Evolutionary conservation across 2,888 invertebrate species (phyloP).

Genomic region (Chironomus tentans): DNA sequence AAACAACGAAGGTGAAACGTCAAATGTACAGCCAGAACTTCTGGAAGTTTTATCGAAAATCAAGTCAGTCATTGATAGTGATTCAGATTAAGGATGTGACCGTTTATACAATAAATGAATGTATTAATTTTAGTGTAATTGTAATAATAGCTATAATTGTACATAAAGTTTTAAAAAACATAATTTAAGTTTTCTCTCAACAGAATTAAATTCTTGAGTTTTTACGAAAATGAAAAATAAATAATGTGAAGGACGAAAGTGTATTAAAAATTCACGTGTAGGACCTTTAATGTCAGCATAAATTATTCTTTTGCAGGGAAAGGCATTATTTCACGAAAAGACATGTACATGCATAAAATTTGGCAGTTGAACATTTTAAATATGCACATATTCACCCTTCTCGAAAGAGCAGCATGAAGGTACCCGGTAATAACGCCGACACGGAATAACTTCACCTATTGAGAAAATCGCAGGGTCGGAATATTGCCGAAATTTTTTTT

Average conservation of each 20-base stretch:
- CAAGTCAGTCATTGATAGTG: conserved; percentile 1
- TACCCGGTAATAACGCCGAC: no score
- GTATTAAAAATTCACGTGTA: no score
- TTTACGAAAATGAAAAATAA: neutral
- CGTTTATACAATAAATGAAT: neutral
- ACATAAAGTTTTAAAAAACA: neutral
- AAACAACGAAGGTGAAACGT: neutral
- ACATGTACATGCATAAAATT: no score
- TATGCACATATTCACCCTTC: no score
- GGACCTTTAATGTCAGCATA: no score
- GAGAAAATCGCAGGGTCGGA: no score
- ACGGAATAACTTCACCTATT: no score
- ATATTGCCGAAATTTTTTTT: no score
- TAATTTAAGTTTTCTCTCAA: neutral
- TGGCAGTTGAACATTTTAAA: no score
- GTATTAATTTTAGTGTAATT: neutral
- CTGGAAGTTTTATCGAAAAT: conserved; percentile 10
- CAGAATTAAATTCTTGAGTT: neutral
- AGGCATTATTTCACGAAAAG: no score
- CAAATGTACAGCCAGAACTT: conserved; percentile 5
- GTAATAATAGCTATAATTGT: neutral
- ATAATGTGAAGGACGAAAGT: neutral
- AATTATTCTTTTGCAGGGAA: no score
- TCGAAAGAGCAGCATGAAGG: no score
- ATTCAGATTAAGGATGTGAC: conserved; percentile 1